phyloP scores from a whole-genome alignment of 2,888 invertebrate genomes.

The Lapara coniferarum region DNA sequence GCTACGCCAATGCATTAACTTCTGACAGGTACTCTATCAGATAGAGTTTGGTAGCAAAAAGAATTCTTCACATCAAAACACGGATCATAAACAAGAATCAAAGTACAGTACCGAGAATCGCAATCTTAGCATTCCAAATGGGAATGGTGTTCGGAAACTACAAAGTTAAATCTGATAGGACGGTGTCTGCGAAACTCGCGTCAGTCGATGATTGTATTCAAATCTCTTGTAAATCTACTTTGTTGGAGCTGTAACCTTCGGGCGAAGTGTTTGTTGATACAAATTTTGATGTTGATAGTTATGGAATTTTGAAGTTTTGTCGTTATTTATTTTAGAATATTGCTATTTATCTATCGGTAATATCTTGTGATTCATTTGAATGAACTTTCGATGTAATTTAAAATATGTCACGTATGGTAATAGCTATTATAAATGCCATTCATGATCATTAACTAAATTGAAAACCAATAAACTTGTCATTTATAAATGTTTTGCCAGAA shows the following conservation, averaged over 20 bases:
- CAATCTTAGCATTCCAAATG: slow-evolving; percentile 25
- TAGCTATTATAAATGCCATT: too few relatives aligned
- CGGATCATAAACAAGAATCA: background rate
- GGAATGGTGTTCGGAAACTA: slow-evolving; percentile 32
- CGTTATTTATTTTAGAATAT: background rate
- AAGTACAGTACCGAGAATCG: slow-evolving; percentile 5
- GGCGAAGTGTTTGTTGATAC: background rate
- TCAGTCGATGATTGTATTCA: slow-evolving; percentile 31
- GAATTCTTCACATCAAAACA: background rate
- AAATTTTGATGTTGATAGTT: background rate
- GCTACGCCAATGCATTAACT: too few relatives aligned
- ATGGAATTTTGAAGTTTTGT: background rate
- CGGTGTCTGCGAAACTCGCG: slow-evolving; percentile 28
- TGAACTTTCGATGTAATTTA: too few relatives aligned
- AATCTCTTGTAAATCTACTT: slow-evolving; percentile 29
- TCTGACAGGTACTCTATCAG: too few relatives aligned
- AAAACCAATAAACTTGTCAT: too few relatives aligned
- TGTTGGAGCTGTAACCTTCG: slow-evolving; percentile 2
- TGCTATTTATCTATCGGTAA: too few relatives aligned
- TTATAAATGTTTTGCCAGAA: too few relatives aligned
- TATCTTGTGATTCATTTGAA: too few relatives aligned
- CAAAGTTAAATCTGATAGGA: slow-evolving; percentile 45
- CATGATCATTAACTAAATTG: too few relatives aligned
- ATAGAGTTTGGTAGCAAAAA: too few relatives aligned
- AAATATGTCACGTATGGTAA: too few relatives aligned